Conservation (phyloP, 2,113 vertebrate species). For the Gambusia holbrooki region DNA sequence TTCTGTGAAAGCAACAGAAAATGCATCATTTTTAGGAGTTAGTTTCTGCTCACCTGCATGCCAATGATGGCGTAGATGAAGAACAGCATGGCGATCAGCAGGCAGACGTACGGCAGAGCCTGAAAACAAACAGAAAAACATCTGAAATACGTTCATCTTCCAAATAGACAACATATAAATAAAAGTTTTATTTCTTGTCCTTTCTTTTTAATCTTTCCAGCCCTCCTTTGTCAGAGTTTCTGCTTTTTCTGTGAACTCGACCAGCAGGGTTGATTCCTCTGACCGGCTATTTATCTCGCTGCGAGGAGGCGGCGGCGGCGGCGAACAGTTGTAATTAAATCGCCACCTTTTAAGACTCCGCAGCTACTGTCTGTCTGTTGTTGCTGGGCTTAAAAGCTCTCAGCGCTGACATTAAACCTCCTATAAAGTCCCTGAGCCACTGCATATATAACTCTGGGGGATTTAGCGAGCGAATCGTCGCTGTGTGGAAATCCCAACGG, state of each 20-base stretch:
- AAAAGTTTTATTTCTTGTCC: neutral
- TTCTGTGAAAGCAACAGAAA: neutral
- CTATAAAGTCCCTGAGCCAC: slow-evolving; percentile 39
- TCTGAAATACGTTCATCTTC: neutral
- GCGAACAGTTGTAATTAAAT: slow-evolving; percentile 58
- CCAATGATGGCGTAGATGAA: slow-evolving; percentile 99
- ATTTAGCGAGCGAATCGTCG: slow-evolving; percentile 35
- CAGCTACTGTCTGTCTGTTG: slow-evolving; percentile 57
- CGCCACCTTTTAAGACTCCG: slow-evolving; percentile 48
- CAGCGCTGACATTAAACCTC: slow-evolving; percentile 58
- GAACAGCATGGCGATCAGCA: slow-evolving; percentile 98
- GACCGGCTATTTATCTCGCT: slow-evolving; percentile 41
- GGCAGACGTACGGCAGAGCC: slow-evolving; percentile 96
- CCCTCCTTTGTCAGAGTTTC: slow-evolving; percentile 20
- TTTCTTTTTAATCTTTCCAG: neutral
- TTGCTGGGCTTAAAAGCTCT: slow-evolving; percentile 61
- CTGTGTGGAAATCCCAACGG: slow-evolving; percentile 31
- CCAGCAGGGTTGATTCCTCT: slow-evolving; percentile 39
- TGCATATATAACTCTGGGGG: slow-evolving; percentile 44
- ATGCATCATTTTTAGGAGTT: neutral
- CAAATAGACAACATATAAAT: neutral
- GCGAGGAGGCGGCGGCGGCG: neutral
- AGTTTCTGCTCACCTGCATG: slow-evolving; percentile 89
- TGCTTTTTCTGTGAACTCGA: slow-evolving; percentile 30
- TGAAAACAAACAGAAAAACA: slow-evolving; percentile 59